Percentiles rank a stretch among this genome's conserved stretches.
Evolutionary conservation across 2,797 vertebrate genomes (phyloP).

Genomic region (Dryobates pubescens): DNA sequence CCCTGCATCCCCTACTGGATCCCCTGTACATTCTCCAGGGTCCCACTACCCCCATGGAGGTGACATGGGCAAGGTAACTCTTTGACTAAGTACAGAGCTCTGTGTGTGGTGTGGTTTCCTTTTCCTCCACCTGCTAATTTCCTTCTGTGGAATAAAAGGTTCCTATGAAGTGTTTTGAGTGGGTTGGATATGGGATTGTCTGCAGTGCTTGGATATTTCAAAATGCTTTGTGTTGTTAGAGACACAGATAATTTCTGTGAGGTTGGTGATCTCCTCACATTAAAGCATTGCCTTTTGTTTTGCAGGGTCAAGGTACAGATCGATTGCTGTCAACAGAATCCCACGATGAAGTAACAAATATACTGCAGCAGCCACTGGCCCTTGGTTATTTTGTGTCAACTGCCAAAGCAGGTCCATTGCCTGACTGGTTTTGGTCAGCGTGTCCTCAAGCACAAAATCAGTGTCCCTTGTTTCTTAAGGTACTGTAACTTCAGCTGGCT

Average conservation of each 20-base stretch:
- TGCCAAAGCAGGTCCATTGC: constrained; percentile 95
- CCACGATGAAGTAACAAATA: constrained; percentile 96
- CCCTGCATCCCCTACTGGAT: constrained; percentile 92
- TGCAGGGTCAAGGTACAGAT: constrained; percentile 93
- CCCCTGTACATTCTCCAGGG: constrained; percentile 95
- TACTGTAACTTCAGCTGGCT: constrained; percentile 59
- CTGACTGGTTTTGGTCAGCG: constrained; percentile 98
- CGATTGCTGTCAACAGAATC: constrained; percentile 91
- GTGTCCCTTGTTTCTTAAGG: constrained; percentile 98
- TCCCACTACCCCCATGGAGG: constrained; percentile 95
- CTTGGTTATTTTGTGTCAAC: constrained; percentile 98
- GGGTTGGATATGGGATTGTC: neutral
- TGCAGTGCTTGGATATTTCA: neutral
- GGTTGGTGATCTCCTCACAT: neutral
- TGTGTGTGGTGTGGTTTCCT: too few relatives aligned
- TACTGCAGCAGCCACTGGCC: constrained; percentile 96
- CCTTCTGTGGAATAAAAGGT: neutral
- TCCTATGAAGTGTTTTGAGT: neutral
- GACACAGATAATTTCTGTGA: neutral
- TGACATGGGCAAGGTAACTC: constrained; percentile 91
- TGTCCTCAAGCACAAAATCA: constrained; percentile 99
- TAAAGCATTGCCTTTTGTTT: neutral
- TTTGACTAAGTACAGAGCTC: neutral
- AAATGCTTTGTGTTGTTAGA: neutral
- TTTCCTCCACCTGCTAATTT: neutral